Percentiles rank a stretch among this genome's conserved stretches.
These are phyloP conservation scores for Circaetus cinerascens DNA, from an alignment of 2,113 vertebrate genomes.

Conservation along the genomic window DNA sequence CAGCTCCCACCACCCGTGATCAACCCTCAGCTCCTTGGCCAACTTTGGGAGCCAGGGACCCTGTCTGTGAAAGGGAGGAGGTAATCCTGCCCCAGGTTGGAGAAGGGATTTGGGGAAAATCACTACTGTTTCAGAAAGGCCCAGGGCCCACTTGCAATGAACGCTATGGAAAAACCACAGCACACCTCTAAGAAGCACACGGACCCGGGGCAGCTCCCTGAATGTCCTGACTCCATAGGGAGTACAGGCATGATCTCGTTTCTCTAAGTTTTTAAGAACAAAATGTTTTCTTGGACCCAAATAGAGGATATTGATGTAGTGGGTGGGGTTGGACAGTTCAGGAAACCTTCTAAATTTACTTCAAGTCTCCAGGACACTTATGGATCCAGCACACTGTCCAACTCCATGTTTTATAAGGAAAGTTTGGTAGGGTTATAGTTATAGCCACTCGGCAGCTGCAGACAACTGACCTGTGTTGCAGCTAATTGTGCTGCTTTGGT, in stretches of 20 bases:
- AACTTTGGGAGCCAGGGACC: background rate
- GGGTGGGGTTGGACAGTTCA: background rate
- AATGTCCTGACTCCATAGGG: background rate
- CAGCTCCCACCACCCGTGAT: background rate
- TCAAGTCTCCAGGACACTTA: background rate
- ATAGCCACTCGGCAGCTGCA: background rate
- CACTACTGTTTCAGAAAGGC: background rate
- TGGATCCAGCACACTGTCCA: background rate
- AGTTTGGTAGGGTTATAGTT: background rate
- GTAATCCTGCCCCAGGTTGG: background rate
- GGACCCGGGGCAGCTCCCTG: background rate
- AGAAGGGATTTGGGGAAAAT: background rate
- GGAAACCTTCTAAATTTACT: background rate
- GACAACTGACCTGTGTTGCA: slow-evolving; percentile 22
- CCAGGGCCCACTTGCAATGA: background rate
- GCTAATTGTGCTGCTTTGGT: slow-evolving; percentile 17
- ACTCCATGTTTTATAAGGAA: background rate
- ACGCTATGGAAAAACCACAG: background rate
- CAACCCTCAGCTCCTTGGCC: background rate
- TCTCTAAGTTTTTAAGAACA: background rate
- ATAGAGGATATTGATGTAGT: background rate
- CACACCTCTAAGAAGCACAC: background rate
- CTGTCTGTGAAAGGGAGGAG: background rate
- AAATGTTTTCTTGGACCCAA: background rate
- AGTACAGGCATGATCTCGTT: background rate